phyloP scores from a whole-genome alignment of 2,113 vertebrate genomes.

The Ancistrus triradiatus region DNA sequence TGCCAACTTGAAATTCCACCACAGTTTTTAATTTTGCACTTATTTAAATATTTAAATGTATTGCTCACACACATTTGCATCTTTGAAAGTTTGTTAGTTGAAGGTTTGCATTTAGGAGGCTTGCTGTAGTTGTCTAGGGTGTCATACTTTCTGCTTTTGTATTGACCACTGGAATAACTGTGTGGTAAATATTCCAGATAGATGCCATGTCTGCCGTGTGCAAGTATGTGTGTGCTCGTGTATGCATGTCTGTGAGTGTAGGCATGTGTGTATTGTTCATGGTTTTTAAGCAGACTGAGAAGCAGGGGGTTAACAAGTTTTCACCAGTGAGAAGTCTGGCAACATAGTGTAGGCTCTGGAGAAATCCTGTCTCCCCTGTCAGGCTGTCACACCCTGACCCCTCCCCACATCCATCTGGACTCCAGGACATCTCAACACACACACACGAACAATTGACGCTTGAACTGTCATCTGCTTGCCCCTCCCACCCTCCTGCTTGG shows the following conservation, averaged over 20 bases:
- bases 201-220: slow-evolving; percentile 20
- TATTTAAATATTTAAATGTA: too few species aligned
- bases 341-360: slow-evolving; percentile 44
- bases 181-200: too few species aligned
- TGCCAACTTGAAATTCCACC: too few species aligned
- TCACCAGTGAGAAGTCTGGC: slow-evolving; percentile 37
- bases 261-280: slow-evolving; percentile 23
- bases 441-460: slow-evolving; percentile 32
- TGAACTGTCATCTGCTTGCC: slow-evolving; percentile 37
- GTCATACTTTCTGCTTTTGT: too few species aligned
- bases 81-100: too few species aligned
- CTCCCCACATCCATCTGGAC: slow-evolving; percentile 43
- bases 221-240: neutral
- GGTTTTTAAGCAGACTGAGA: slow-evolving; percentile 18
- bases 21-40: too few species aligned
- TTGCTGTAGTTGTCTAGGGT: too few species aligned
- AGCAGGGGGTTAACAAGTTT: slow-evolving; percentile 47
- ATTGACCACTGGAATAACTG: too few species aligned
- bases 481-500: slow-evolving; percentile 31
- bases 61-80: too few species aligned
- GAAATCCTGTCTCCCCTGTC: slow-evolving; percentile 47
- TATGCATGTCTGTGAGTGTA: slow-evolving; percentile 13
- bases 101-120: too few species aligned
- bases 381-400: slow-evolving; percentile 34
- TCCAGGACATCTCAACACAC: slow-evolving; percentile 17